Evolutionary conservation across 2,113 vertebrate genomes (phyloP).

Genomic region (Phaethornis superciliosus): DNA sequence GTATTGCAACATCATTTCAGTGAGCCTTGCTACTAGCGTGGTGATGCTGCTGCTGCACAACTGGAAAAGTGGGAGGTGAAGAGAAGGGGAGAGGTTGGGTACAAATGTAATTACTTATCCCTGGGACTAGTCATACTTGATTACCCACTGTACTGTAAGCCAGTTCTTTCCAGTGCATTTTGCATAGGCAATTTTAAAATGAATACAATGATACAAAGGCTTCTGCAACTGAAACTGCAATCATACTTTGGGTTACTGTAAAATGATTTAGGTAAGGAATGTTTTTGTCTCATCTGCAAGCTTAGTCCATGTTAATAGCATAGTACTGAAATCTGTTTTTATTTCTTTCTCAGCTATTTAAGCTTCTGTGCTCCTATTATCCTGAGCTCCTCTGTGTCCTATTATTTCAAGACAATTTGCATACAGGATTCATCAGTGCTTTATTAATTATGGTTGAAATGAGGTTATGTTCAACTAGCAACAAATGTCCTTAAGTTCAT

Average conservation of each 20-base stretch:
- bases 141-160: background rate
- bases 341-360: background rate
- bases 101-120: background rate
- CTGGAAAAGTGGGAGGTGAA: background rate
- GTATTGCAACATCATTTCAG: background rate
- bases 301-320: accelerated
- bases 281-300: background rate
- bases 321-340: background rate
- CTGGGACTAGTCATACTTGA: background rate
- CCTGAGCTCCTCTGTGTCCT: background rate
- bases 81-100: background rate
- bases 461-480: background rate
- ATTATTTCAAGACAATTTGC: background rate
- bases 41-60: background rate
- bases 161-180: background rate
- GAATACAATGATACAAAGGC: background rate
- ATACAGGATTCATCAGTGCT: background rate
- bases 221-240: background rate
- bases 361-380: background rate
- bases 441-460: background rate
- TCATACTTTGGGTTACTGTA: background rate
- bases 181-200: background rate
- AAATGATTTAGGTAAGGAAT: background rate
- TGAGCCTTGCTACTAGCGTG: background rate
- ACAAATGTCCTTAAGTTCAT: background rate